Percentiles rank a stretch among this genome's conserved stretches.
Conservation (phyloP, 2,113 vertebrate genomes). For the Peromyscus californicus region DNA sequence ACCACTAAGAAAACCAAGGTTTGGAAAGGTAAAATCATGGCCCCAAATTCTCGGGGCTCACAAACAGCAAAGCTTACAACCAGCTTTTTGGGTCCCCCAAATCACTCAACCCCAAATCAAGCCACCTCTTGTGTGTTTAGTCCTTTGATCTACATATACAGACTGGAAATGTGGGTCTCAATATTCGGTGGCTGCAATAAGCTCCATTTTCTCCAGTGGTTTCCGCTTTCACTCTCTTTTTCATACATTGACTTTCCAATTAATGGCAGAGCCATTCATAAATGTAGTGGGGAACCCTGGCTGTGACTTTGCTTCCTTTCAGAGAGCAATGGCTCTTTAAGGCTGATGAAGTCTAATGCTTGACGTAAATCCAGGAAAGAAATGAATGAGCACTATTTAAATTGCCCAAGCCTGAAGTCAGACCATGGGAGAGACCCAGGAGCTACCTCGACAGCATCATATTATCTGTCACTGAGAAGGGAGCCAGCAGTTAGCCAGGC, state of each 20-base stretch:
- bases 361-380: constrained; percentile 63
- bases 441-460: neutral
- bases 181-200: constrained; percentile 11
- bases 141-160: constrained; percentile 13
- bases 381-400: constrained; percentile 73
- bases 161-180: neutral
- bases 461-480: constrained; percentile 35
- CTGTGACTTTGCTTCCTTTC: constrained; percentile 59
- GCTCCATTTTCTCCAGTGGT: constrained; percentile 39
- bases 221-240: constrained; percentile 63
- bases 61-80: neutral
- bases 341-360: constrained; percentile 60
- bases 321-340: constrained; percentile 64
- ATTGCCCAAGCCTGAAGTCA: neutral
- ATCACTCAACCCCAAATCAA: neutral
- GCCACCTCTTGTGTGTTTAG: neutral
- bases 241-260: constrained; percentile 61
- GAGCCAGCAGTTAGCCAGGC: constrained; percentile 61
- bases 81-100: neutral
- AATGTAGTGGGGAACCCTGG: constrained; percentile 49
- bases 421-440: neutral
- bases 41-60: neutral
- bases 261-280: constrained; percentile 58
- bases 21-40: neutral
- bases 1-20: constrained; percentile 15